Base-by-base conservation (phyloP, 2,888 invertebrate genomes). In the Lobophora halterata region DNA sequence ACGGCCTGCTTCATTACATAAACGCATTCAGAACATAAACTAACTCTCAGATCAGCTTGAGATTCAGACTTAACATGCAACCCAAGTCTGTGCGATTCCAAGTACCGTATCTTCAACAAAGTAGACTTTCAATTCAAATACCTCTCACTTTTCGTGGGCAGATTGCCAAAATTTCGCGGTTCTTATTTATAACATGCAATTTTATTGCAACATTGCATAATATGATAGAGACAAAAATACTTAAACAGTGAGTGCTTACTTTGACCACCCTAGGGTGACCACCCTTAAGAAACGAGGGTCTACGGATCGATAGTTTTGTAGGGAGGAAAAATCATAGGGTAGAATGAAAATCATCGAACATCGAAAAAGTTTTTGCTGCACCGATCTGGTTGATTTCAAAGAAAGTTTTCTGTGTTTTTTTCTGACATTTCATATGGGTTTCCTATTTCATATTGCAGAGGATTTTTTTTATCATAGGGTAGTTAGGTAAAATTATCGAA, bases 91-190 rank as follows among this genome's bases (percentile, higher is more conserved):
- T 5, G 17, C 12, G 23, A 31, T 31, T 23, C 8, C 7, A 23
- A 23, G 9, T 16, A 7, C 11, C 8, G 13, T 14, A 13, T 2
- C 10, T 29, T 30, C 18, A 26, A 17, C 19, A 5, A 28, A 10
- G 20, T 26, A 28, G 24, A 28, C 35, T 20, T 42, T 35, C 27
- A 23, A 27, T 14, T 14, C n/a, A 3, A 17, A 17, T 32, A 16
- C 14, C 32, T 32, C 42, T 36, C 24, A 36, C 41, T 42, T 28
- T 42, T 28, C 6, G 23, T 28, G 16, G 32, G 36, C 31, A 42
- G 27, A 32, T 36, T 20, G 42, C 36, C 42, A 36, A 18, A 36
- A 35, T 26, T 26, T 34, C 20, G 14, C n/a, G 6, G 30, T 7
- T 34, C 33, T 26, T 26, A 31, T 30, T 30, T 18, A 17, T 21